These are phyloP conservation scores for Nycticorax nycticorax DNA, from an alignment of 2,113 vertebrate genomes.

Conservation along the genomic window DNA sequence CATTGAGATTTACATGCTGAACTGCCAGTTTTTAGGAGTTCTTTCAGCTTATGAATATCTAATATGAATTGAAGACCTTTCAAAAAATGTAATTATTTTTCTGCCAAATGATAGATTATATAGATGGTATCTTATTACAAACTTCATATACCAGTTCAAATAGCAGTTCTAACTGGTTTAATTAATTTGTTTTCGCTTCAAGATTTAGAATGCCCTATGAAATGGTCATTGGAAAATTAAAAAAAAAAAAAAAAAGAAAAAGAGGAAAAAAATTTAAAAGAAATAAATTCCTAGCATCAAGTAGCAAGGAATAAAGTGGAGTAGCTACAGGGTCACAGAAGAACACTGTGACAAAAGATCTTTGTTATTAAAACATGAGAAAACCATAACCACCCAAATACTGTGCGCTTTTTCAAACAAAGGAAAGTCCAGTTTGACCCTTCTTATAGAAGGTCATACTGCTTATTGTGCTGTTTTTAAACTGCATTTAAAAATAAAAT, in stretches of 20 bases:
- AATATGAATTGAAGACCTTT: constrained; percentile 41
- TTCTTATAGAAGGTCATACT: not conserved
- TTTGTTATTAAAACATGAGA: not conserved
- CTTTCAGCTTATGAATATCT: constrained; percentile 29
- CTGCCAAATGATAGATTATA: constrained; percentile 24
- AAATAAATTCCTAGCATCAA: not conserved
- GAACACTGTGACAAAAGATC: not conserved
- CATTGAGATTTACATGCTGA: constrained; percentile 38
- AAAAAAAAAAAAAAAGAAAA: not conserved
- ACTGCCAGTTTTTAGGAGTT: not conserved
- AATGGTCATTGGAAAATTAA: not conserved
- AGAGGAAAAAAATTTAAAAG: not conserved
- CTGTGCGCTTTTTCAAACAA: not conserved
- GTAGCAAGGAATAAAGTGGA: not conserved
- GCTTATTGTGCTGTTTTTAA: not conserved
- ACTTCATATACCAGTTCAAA: not conserved
- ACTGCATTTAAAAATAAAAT: not conserved
- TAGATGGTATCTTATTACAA: not conserved
- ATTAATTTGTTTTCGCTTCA: not conserved
- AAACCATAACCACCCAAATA: not conserved
- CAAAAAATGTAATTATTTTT: constrained; percentile 39
- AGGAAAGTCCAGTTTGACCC: not conserved
- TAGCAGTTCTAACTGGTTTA: not conserved
- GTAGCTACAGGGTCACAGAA: not conserved
- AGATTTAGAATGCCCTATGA: not conserved